Evolutionary conservation across 2,888 invertebrate genomes (phyloP), one percentile per base, ranked within the genome.

Genomic region (Anarsia innoxiella): DNA sequence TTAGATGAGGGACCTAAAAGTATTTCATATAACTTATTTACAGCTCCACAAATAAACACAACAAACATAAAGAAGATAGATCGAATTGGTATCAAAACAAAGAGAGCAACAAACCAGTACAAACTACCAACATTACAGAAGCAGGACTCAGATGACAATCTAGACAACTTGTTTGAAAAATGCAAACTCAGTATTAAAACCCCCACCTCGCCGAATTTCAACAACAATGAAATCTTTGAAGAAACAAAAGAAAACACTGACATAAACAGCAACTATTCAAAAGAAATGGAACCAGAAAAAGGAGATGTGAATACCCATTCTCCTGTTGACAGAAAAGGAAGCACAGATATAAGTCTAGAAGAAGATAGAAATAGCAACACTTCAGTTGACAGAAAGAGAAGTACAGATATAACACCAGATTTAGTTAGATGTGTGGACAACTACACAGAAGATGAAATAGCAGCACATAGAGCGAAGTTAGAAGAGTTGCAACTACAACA

Each of bases 401-500:
- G 66, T 48, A 41, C 43, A 14, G 64, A 56, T 36, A 47, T 56
- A 3, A 46, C 66, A 0, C 72, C 74, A 1, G 79, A 82, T 56
- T 60, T 76, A 37, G 69, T 74, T 2, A 66, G 66, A 49, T 66
- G 68, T 32, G 65, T 71, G 1, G 66, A 64, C 34, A 73, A 74
- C 45, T 75, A 78, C 44, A 63, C 70, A 3, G 82, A 78, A 46
- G 69, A 74, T 60, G 79, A 77, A 10, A 16, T 70, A 25, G 66
- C 52, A 3, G 62, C 62, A 25, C 88, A 88, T 55, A 84, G 77
- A 41, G 74, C 82, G 0, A 88, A 90, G 43, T 59, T 90, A 10
- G 89, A 90, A 45, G 89, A 90, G 47, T 88, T 93, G 53, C 91
- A 92, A 65, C 60, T 87, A 9, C 88, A 90, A 45, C 92, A 93